Base-by-base conservation (phyloP, 2,888 invertebrate species). In the Macrophya annulata region DNA sequence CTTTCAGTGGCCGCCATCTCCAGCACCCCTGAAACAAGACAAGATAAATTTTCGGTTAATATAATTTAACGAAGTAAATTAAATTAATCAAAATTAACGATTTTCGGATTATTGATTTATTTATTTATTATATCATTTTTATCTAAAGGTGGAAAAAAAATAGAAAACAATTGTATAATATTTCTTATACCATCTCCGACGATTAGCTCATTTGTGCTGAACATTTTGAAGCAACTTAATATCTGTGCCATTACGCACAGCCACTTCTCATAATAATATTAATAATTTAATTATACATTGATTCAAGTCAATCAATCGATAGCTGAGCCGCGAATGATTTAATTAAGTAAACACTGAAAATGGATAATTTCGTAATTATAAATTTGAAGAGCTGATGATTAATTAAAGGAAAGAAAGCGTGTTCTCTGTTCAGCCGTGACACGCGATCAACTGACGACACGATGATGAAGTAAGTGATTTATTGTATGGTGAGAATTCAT, bases 1-100 rank as follows among this genome's bases (percentile, higher is more conserved):
- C 96, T 97, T 94, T 97, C 97, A 93, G 97, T 96, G 93, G 97
- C 96, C 94, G 97, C 96, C 97, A 97, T 97, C 94, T 97, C 97
- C 96, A 97, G 95, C 95, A 96, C 96, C 95, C 96, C 97, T 96
- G 94, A 71, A 94, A 94, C 90, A 91, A 86, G 87, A 37, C 0
- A 17, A 77, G 17, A 77, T 12, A 77, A 55, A 77, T 48, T 25
- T 15, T 51, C 31, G 17, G 17, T 72, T 71, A n/a, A n/a, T 45
- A 25, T 31, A 31, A n/a, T 55, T 21, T 1, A 77, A 25, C 12
- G 37, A 76, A 76, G 12, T 15, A 31, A 71, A 62, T 17, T 21
- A 62, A 10, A 62, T 62, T 62, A 0, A 37, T 17, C 8, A 43
- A 40, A 17, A 51, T n/a, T n/a, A n/a, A n/a, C n/a, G n/a, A n/a